These are phyloP conservation scores for Chlorospingus semifuscus DNA, from an alignment of 2,797 vertebrate species.

Conservation along the genomic window DNA sequence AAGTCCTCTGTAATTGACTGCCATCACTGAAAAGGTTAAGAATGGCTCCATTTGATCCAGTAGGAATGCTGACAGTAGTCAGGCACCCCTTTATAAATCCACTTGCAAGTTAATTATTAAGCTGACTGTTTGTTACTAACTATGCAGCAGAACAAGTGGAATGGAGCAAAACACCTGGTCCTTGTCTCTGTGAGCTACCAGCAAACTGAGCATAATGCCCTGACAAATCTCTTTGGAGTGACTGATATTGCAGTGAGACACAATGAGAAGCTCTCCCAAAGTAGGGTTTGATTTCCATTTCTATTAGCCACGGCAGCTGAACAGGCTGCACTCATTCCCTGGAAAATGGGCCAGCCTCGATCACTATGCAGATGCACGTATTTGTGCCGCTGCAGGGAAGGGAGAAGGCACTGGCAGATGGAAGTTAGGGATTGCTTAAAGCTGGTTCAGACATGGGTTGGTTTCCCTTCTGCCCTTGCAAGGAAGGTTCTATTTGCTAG, in stretches of 20 bases:
- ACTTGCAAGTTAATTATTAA: background rate
- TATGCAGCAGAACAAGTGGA: background rate
- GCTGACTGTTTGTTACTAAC: background rate
- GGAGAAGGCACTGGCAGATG: background rate
- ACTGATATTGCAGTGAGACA: background rate
- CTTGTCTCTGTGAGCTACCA: background rate
- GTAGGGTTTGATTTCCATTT: background rate
- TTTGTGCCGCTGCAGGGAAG: rapidly evolving
- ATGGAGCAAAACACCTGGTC: background rate
- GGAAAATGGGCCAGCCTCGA: background rate
- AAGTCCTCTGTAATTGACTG: background rate
- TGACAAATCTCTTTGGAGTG: background rate
- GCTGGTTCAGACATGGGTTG: background rate
- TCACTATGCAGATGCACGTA: background rate
- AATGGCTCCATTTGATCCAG: background rate
- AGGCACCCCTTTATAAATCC: background rate
- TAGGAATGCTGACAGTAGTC: background rate
- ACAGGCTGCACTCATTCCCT: background rate
- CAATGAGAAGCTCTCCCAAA: background rate
- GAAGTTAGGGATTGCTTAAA: background rate
- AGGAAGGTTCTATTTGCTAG: background rate
- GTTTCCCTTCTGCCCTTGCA: background rate
- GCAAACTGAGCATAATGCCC: background rate
- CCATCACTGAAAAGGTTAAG: background rate
- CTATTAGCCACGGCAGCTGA: background rate